phyloP scores from a whole-genome alignment of 2,888 invertebrate species.

The Oxystoma pomonae region DNA sequence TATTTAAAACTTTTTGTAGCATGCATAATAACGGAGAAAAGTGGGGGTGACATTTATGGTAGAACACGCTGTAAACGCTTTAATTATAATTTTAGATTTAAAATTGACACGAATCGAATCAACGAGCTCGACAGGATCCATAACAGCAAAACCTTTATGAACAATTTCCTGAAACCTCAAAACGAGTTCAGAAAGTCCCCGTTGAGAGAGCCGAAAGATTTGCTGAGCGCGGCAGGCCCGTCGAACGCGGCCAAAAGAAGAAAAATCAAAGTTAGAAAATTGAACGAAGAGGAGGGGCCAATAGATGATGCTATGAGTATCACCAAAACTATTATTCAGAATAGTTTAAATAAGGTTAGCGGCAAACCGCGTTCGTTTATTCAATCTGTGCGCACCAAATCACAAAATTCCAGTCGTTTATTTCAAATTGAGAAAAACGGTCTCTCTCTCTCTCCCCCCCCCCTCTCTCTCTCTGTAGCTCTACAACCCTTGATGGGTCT shows the following conservation, averaged over 20 bases:
- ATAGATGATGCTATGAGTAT: conserved; percentile 38
- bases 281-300: conserved; percentile 23
- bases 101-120: conserved; percentile 32
- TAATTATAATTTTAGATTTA: conserved; percentile 20
- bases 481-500: no score
- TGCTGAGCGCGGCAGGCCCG: conserved; percentile 28
- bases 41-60: no score
- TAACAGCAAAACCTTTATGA: conserved; percentile 29
- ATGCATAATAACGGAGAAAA: no score
- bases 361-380: no score
- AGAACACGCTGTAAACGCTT: no score
- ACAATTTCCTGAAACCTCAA: conserved; percentile 26
- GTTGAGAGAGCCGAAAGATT: conserved; percentile 13
- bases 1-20: no score
- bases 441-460: no score
- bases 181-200: conserved; percentile 19
- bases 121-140: conserved; percentile 35
- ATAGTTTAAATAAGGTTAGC: conserved; percentile 35
- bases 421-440: no score
- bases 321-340: conserved; percentile 39
- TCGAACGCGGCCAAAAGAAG: conserved; percentile 29
- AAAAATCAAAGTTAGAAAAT: conserved; percentile 11
- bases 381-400: no score
- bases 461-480: no score
- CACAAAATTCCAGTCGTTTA: no score